These are phyloP conservation scores for Epsilonema sp. DNA, from an alignment of 2,888 invertebrate genomes.

Conservation along the genomic window DNA sequence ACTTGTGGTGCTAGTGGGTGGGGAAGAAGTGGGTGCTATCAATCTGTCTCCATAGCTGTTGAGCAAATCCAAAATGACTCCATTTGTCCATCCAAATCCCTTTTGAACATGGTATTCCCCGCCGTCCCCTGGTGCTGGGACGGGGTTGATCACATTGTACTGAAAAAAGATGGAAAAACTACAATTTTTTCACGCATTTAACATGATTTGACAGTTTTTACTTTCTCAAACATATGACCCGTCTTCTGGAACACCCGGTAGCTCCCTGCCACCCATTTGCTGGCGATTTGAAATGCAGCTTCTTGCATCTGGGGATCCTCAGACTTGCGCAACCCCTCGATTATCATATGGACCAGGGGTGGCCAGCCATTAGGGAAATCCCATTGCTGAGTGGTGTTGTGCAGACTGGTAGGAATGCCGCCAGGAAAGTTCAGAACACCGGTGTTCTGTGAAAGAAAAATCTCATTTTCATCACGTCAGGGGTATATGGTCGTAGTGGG, in stretches of 20 bases:
- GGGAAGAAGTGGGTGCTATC: too few species aligned
- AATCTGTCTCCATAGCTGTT: not conserved
- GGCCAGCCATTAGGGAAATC: constrained; percentile 24
- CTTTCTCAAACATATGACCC: constrained; percentile 5
- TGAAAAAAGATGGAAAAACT: too few species aligned
- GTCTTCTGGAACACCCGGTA: constrained; percentile 11
- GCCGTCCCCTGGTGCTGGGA: not conserved
- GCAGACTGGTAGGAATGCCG: not conserved
- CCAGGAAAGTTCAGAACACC: not conserved
- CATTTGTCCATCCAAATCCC: constrained; percentile 1
- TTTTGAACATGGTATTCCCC: not conserved
- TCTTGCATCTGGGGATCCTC: constrained; percentile 16
- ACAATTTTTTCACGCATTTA: too few species aligned
- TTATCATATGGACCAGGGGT: constrained; percentile 45
- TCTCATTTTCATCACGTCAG: too few species aligned
- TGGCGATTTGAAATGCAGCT: constrained; percentile 20
- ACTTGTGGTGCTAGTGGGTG: too few species aligned
- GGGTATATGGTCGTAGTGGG: too few species aligned
- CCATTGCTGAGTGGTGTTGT: constrained; percentile 15
- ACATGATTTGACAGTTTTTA: too few species aligned
- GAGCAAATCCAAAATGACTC: not conserved
- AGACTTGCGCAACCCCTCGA: constrained; percentile 53
- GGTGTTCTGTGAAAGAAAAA: not conserved
- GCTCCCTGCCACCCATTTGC: constrained; percentile 23
- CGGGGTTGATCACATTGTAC: not conserved